These are phyloP conservation scores for Clistopyga incitator DNA, from an alignment of 2,888 invertebrate species.

Conservation along the genomic window DNA sequence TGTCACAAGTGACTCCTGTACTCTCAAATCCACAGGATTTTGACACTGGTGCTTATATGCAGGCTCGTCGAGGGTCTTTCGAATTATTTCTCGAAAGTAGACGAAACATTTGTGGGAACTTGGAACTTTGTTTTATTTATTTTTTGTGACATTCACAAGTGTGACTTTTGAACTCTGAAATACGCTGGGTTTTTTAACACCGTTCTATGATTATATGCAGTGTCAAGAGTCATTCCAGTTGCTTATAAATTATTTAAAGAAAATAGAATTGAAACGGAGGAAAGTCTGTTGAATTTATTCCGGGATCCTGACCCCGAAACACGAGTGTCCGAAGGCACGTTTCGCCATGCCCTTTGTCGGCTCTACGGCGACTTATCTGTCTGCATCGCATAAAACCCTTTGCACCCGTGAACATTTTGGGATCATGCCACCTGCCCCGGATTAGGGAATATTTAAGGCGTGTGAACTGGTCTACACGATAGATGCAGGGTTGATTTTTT, in stretches of 20 bases:
- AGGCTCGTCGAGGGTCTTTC: neutral
- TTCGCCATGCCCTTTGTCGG: neutral
- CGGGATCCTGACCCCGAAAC: neutral
- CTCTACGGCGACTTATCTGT: neutral
- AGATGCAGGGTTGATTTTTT: neutral
- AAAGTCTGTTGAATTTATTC: neutral
- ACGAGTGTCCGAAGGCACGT: neutral
- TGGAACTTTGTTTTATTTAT: slow-evolving; percentile 1
- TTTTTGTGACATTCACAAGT: neutral
- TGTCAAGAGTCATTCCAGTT: neutral
- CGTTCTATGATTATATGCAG: neutral
- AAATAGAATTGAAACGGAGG: neutral
- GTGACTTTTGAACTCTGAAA: slow-evolving; percentile 1
- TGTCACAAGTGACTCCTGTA: neutral
- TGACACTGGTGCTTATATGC: too few relatives aligned
- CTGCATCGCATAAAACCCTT: slow-evolving; percentile 9
- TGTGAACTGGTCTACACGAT: neutral
- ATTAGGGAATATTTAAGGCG: slow-evolving; percentile 5
- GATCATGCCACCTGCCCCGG: slow-evolving; percentile 7
- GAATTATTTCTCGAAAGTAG: slow-evolving; percentile 12
- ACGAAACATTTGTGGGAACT: neutral
- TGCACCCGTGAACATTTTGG: neutral
- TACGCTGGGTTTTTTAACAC: neutral
- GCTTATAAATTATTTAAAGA: slow-evolving; percentile 31
- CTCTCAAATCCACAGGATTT: neutral